These are phyloP conservation scores for Erebia ligea DNA, from an alignment of 2,888 invertebrate genomes.

Conservation along the genomic window DNA sequence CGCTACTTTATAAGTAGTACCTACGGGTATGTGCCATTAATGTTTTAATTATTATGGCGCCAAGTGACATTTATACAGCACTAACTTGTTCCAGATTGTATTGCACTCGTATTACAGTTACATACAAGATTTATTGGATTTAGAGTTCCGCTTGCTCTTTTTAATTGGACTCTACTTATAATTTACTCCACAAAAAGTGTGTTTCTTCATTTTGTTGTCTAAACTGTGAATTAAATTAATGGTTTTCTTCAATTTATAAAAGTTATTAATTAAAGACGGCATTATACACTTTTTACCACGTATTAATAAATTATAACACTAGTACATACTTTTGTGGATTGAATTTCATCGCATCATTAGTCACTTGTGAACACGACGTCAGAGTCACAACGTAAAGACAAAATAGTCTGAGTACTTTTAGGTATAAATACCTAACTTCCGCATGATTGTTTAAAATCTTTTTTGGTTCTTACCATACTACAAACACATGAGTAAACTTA, in stretches of 20 bases:
- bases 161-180: background rate
- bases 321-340: too few species aligned
- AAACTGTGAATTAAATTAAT: background rate
- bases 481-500: too few species aligned
- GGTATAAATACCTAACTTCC: too few species aligned
- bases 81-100: constrained; percentile 27
- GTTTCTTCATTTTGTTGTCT: background rate
- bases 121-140: constrained; percentile 24
- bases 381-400: too few species aligned
- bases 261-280: too few species aligned
- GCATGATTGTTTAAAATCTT: too few species aligned
- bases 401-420: too few species aligned
- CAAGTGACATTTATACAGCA: constrained; percentile 39
- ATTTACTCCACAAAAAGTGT: background rate
- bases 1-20: constrained; percentile 24
- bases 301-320: too few species aligned
- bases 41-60: constrained; percentile 41
- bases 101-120: constrained; percentile 23
- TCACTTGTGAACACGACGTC: too few species aligned
- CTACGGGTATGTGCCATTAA: constrained; percentile 33
- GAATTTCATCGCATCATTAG: too few species aligned
- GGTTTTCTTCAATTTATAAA: too few species aligned
- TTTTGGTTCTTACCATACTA: too few species aligned
- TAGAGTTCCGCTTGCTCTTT: constrained; percentile 5
- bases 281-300: background rate